Evolutionary conservation across 2,113 vertebrate genomes (phyloP).

Genomic region (Syngnathus scovelli): DNA sequence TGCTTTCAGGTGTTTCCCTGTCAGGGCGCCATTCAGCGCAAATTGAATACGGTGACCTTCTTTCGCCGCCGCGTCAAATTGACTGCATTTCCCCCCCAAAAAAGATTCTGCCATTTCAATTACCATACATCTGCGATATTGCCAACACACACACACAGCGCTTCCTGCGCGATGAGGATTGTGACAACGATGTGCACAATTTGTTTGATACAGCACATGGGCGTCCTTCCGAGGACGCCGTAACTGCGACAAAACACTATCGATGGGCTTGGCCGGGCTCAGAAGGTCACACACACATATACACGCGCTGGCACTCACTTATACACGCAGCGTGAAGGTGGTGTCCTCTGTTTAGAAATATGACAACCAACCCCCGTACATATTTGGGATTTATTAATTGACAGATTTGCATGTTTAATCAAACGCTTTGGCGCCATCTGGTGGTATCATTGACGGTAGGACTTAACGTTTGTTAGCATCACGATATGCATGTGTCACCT

Average conservation of each 20-base stretch:
- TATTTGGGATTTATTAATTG: background rate
- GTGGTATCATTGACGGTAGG: background rate
- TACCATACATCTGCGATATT: slow-evolving; percentile 79
- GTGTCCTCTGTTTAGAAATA: slow-evolving; percentile 48
- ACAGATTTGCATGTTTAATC: background rate
- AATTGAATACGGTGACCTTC: slow-evolving; percentile 87
- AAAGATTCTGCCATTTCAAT: slow-evolving; percentile 78
- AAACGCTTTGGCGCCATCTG: background rate
- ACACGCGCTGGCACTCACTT: background rate
- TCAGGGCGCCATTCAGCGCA: slow-evolving; percentile 71
- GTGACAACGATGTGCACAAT: slow-evolving; percentile 24
- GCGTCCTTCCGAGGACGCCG: slow-evolving; percentile 60
- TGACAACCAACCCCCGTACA: background rate
- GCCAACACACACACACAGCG: slow-evolving; percentile 16
- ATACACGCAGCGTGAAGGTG: slow-evolving; percentile 16
- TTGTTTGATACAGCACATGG: slow-evolving; percentile 47
- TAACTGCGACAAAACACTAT: slow-evolving; percentile 63
- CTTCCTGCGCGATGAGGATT: slow-evolving; percentile 14
- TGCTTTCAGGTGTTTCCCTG: slow-evolving; percentile 81
- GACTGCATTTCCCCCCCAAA: slow-evolving; percentile 76
- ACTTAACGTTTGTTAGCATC: too few species aligned
- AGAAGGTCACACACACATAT: slow-evolving; percentile 61
- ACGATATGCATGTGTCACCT: too few species aligned
- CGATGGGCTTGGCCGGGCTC: slow-evolving; percentile 55
- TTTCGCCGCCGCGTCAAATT: slow-evolving; percentile 78